Evolutionary conservation across 2,888 invertebrate species (phyloP).

Genomic region (Caenorhabditis sulstoni): DNA sequence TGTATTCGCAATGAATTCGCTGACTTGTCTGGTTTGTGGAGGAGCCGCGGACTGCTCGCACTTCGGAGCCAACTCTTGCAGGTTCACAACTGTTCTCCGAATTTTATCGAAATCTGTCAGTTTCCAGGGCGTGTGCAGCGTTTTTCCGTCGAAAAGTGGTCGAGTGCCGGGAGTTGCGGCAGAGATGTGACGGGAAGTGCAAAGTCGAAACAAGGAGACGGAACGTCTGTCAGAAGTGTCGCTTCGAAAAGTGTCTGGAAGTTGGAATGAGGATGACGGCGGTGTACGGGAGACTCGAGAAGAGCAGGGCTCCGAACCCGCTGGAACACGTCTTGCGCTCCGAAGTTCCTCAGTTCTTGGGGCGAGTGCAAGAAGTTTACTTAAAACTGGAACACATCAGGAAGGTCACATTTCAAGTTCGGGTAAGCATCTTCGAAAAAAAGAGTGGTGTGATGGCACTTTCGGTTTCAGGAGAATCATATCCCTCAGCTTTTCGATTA

Average conservation of each 20-base stretch:
- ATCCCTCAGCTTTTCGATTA: constrained; percentile 2
- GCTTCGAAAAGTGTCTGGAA: constrained; percentile 18
- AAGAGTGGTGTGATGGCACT: too few species aligned
- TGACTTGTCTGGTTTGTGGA: constrained; percentile 4
- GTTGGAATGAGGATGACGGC: constrained; percentile 26
- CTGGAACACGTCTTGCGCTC: background rate
- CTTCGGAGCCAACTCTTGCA: constrained; percentile 12
- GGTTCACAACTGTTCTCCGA: background rate
- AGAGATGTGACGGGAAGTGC: constrained; percentile 14
- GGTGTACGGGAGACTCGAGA: background rate
- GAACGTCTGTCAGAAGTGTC: constrained; percentile 17
- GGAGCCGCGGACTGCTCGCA: constrained; percentile 9
- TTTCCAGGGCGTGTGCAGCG: constrained; percentile 14
- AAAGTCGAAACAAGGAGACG: constrained; percentile 3
- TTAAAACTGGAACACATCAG: background rate
- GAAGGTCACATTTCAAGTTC: background rate
- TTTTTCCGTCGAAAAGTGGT: constrained; percentile 20
- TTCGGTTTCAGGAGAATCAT: background rate
- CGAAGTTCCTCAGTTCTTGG: background rate
- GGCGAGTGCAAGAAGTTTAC: constrained; percentile 2
- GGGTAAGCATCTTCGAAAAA: background rate
- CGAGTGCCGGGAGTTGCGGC: constrained; percentile 7
- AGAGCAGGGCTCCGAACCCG: background rate
- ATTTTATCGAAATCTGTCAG: too few species aligned
- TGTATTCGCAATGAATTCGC: background rate